Base-by-base conservation (phyloP, 2,888 invertebrate genomes). In the Leptura quadrifasciata region DNA sequence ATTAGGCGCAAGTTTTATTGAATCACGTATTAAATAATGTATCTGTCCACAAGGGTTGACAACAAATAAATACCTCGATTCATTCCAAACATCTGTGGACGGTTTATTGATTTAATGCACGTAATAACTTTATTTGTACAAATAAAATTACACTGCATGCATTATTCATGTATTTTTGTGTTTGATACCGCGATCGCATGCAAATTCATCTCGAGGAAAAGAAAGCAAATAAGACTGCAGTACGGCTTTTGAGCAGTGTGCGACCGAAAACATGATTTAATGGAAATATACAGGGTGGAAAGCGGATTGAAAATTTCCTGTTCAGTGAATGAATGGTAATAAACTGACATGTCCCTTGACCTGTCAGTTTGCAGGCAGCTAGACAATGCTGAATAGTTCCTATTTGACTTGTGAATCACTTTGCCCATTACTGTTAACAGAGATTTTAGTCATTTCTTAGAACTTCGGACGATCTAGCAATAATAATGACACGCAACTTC, bases 101-200 rank as follows among this genome's bases (percentile, higher is more conserved):
- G 52, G 5, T 31, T 69, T 69, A 58, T 58, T 69, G 58, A 69
- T 69, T 69, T 69, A 69, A 58, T 72, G 67, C 35, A 58, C 39
- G 39, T 58, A 61, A 63, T 68, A 67, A 68, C 72, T 72, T 72
- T 72, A 75, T 69, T 68, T 75, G 72, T 70, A 47, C 75, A 58
- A 72, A 67, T 75, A 72, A 68, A 75, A 72, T 68, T 75, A 75
- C 69, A 58, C 60, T 64, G 65, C 75, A 17, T 75, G 58, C 55
- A 75, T 71, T 71, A 71, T 68, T 54, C 55, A 68, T 68, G 68
- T 24, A 31, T 68, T 68, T 68, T 68, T 64, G 64, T 47, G 20
- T 68, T 54, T 27, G 57, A 55, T 57, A 18, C 47, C 57, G 18
- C 21, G 35, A 55, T 55, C 21, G 17, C 27, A 55, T 21, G 24